These are phyloP conservation scores for Craseonycteris thonglongyai DNA, from an alignment of 2,113 vertebrate species.

Conservation along the genomic window DNA sequence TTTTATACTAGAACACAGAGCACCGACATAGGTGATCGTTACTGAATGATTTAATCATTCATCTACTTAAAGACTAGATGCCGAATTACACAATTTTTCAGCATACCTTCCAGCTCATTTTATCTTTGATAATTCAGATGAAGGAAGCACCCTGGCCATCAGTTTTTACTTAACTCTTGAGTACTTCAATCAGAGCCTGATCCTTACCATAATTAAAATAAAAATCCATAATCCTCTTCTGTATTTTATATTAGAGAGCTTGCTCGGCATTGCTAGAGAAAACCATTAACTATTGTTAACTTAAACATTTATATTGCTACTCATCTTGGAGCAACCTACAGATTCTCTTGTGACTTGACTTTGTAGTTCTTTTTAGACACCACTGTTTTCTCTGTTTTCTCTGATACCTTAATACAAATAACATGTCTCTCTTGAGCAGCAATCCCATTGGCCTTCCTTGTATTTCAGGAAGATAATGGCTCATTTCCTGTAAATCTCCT, in stretches of 20 bases:
- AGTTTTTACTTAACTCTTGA: not conserved
- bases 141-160: not conserved
- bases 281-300: not conserved
- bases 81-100: not conserved
- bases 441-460: not conserved
- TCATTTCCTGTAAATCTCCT: not conserved
- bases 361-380: not conserved
- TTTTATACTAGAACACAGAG: not conserved
- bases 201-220: constrained; percentile 29
- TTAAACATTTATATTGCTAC: not conserved
- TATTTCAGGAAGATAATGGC: not conserved
- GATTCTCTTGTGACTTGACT: not conserved
- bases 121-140: not conserved
- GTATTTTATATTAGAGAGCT: not conserved
- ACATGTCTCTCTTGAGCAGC: not conserved
- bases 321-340: not conserved
- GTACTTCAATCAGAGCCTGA: not conserved
- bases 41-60: not conserved
- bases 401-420: not conserved
- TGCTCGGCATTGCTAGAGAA: not conserved
- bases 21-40: not conserved
- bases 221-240: not conserved
- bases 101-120: not conserved
- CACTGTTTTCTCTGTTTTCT: not conserved
- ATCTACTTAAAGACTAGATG: not conserved